These are phyloP conservation scores for Campoplex capitator DNA, from an alignment of 2,888 invertebrate species.

Conservation along the genomic window DNA sequence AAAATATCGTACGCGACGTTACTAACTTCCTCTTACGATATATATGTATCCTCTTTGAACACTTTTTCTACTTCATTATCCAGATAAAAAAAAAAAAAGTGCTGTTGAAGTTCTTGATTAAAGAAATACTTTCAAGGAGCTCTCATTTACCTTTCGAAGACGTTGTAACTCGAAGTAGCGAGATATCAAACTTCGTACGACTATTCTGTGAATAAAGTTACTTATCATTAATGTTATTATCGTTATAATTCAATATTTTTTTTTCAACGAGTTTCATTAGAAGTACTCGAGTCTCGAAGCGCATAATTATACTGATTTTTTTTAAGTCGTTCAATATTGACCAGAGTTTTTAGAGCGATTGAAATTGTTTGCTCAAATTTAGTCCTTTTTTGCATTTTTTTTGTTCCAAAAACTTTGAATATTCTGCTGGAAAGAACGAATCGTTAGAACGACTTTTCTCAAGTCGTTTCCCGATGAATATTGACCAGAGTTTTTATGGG, in stretches of 20 bases:
- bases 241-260: neutral
- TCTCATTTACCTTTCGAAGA: neutral
- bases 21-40: constrained; percentile 37
- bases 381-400: neutral
- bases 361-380: neutral
- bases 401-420: neutral
- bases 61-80: neutral
- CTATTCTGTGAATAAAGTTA: neutral
- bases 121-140: constrained; percentile 20
- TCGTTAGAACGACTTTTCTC: neutral
- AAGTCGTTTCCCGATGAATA: neutral
- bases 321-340: neutral
- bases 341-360: neutral
- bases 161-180: constrained; percentile 6
- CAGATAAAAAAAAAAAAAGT: constrained; percentile 11
- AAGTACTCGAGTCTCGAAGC: neutral
- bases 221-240: constrained; percentile 4
- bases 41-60: neutral
- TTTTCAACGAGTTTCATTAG: neutral
- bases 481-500: neutral
- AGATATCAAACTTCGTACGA: neutral
- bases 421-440: neutral
- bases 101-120: constrained; percentile 46
- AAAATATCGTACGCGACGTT: constrained; percentile 46
- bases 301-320: neutral